phyloP scores from a whole-genome alignment of 2,113 vertebrate genomes.

The Chionodraco myersi region DNA sequence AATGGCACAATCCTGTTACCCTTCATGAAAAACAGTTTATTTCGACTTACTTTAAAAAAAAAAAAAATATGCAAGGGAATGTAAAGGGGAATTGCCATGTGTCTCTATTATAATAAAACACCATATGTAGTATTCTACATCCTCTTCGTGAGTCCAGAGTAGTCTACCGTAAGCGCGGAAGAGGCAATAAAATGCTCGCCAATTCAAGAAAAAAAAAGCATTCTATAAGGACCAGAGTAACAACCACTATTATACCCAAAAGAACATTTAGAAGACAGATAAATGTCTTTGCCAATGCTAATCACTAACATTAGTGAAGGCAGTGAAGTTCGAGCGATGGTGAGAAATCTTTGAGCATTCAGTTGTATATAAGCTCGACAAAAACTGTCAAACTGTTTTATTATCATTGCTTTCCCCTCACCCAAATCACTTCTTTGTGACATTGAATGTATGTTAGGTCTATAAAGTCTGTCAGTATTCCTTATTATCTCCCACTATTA shows the following conservation, averaged over 20 bases:
- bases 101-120: too few species aligned
- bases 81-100: too few species aligned
- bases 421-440: neutral
- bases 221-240: neutral
- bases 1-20: constrained; percentile 36
- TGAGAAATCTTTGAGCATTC: neutral
- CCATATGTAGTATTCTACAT: neutral
- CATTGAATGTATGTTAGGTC: neutral
- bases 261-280: neutral
- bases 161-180: neutral
- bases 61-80: too few species aligned
- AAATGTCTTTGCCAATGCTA: neutral
- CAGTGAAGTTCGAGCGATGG: neutral
- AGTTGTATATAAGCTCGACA: neutral
- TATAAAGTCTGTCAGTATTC: neutral
- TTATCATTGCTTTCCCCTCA: neutral
- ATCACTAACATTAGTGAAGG: neutral
- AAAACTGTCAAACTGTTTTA: neutral
- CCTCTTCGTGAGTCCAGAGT: neutral
- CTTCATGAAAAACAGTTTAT: neutral
- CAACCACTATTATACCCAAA: neutral
- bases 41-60: neutral
- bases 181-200: constrained; percentile 19
- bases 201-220: neutral
- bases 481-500: neutral